Evolutionary conservation across 2,888 invertebrate genomes (phyloP).

Genomic region (Lithodes maja): DNA sequence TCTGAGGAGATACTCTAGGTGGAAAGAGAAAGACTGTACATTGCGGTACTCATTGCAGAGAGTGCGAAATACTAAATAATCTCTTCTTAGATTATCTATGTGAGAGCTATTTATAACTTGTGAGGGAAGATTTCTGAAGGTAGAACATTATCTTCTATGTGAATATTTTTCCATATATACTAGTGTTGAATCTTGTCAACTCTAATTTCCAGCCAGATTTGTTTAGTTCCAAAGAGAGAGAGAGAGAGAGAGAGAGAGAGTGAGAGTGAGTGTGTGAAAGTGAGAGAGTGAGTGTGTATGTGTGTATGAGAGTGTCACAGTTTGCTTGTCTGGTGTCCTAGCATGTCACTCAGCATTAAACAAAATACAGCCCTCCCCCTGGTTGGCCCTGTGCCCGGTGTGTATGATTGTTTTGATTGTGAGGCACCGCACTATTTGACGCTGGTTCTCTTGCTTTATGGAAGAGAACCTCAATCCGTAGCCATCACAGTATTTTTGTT

Average conservation of each 20-base stretch:
- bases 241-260: not conserved
- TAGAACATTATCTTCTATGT: too few relatives aligned
- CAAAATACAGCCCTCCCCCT: constrained; percentile 6
- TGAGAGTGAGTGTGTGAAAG: not conserved
- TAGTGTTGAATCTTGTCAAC: too few relatives aligned
- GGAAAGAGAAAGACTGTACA: too few relatives aligned
- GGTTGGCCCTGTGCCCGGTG: not conserved
- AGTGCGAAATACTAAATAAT: not conserved
- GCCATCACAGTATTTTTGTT: too few relatives aligned
- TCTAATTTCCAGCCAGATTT: too few relatives aligned
- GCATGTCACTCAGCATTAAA: constrained; percentile 10
- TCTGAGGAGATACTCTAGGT: too few relatives aligned
- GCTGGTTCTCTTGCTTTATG: too few relatives aligned
- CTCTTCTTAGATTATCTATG: not conserved
- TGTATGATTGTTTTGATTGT: not conserved
- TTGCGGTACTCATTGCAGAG: too few relatives aligned
- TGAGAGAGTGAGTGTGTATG: not conserved
- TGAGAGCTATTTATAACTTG: not conserved
- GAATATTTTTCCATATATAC: too few relatives aligned
- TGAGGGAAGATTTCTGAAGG: not conserved
- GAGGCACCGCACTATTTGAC: not conserved
- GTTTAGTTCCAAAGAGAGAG: not conserved
- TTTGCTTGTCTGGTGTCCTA: not conserved
- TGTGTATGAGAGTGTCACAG: not conserved
- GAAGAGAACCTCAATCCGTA: too few relatives aligned